Percentiles rank a stretch among this genome's conserved stretches.
Conservation (phyloP, 35 echinoderm and acorn worm genomes). For the Apostichopus parvimensis region DNA sequence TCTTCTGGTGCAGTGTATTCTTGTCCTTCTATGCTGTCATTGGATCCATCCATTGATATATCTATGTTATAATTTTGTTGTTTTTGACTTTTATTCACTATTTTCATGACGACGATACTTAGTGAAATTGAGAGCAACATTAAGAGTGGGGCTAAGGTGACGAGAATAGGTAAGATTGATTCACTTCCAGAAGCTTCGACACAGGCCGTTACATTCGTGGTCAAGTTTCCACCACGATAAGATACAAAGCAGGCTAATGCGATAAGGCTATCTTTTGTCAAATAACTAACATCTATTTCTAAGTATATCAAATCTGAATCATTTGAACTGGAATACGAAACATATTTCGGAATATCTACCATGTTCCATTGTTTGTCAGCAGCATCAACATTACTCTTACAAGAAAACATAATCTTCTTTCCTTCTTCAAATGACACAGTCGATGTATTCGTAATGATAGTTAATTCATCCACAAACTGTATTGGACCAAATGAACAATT, state of each 20-base stretch:
- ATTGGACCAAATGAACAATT: background rate
- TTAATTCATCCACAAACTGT: background rate
- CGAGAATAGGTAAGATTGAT: too few species aligned
- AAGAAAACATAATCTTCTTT: background rate
- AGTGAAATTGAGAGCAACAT: too few species aligned
- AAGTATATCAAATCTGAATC: background rate
- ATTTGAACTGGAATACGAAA: background rate
- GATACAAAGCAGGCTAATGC: background rate
- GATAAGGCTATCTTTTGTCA: background rate
- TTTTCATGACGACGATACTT: too few species aligned
- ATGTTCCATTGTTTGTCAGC: background rate
- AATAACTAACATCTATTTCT: background rate
- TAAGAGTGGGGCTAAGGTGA: too few species aligned
- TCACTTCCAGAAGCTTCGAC: background rate
- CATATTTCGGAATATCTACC: background rate
- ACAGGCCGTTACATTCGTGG: background rate
- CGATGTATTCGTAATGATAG: background rate
- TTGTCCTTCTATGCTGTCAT: too few species aligned
- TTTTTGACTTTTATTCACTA: too few species aligned
- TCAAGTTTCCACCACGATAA: background rate
- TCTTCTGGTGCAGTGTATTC: too few species aligned
- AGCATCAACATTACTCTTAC: background rate
- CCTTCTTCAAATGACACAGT: background rate
- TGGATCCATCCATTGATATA: too few species aligned
- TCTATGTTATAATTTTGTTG: too few species aligned